phyloP scores from a whole-genome alignment of 2,113 vertebrate genomes.

The Eulemur macaco region DNA sequence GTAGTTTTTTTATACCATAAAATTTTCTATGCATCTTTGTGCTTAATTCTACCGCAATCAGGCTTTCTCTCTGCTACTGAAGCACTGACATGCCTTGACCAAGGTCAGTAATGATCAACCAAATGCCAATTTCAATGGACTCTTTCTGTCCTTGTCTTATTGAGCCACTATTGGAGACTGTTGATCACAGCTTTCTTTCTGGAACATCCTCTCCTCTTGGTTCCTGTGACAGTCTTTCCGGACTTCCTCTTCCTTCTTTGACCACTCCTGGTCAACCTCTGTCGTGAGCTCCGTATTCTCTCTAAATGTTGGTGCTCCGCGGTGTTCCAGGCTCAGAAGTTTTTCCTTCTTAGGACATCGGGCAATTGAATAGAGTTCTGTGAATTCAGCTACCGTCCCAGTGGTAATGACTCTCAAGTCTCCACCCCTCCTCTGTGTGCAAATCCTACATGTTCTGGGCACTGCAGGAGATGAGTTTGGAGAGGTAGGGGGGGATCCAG shows the following conservation, averaged over 20 bases:
- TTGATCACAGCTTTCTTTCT: neutral
- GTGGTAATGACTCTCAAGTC: neutral
- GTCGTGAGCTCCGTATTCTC: neutral
- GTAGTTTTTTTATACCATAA: neutral
- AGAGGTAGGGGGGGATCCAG: neutral
- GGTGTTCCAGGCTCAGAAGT: neutral
- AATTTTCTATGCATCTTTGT: neutral
- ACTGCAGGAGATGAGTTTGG: neutral
- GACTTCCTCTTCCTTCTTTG: neutral
- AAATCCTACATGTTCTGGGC: neutral
- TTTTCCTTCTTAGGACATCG: neutral
- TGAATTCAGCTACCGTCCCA: neutral
- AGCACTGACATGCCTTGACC: neutral
- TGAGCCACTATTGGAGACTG: neutral
- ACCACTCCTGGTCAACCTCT: neutral
- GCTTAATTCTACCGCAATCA: neutral
- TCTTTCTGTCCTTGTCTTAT: neutral
- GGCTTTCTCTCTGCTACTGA: neutral
- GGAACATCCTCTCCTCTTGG: neutral
- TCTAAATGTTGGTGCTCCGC: too few species aligned
- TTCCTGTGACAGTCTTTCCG: neutral
- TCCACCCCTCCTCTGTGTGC: neutral
- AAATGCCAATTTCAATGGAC: neutral
- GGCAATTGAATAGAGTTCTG: neutral
- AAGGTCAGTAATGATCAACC: neutral